Base-by-base conservation (phyloP, 2,888 invertebrate genomes). In the Sphaerophoria taeniata region DNA sequence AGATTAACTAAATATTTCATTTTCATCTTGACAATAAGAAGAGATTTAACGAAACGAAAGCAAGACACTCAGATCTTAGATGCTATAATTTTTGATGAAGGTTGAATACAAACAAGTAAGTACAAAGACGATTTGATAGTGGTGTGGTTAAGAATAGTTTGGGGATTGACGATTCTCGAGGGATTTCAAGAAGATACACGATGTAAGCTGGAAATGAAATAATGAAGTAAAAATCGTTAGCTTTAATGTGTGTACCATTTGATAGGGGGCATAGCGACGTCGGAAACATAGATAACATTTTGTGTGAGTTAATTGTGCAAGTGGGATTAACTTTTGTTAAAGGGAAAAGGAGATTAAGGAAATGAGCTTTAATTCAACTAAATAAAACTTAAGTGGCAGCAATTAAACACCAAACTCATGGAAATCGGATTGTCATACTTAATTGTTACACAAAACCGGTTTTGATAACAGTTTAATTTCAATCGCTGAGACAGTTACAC, bases 1-100 rank as follows among this genome's bases (percentile, higher is more conserved):
- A 67, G 67, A 67, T 67, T 67, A 67, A 31, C 67, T 53, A 14
- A 67, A 67, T 67, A 67, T 67, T 67, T 67, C 51, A 67, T 67
- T 67, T 49, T 45, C 49, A 43, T 24, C 67, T 39, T 53, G 51
- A 67, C 67, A 67, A 67, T 67, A 39, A n/a, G 24, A 67, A 53
- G n/a, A 67, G 67, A 67, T 67, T 67, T 43, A 31, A 39, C 33
- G 3, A 31, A 53, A 39, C n/a, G 67, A 67, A 12, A 67, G 34
- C 16, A 49, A 34, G 34, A 47, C 43, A 55, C 11, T 34, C 36
- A 16, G 11, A 33, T 33, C 12, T 12, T 6, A 58, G 56, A 58
- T 60, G 43, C 9, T 9, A 43, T 43, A 43, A 11, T 58, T 47
- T 47, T 49, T 49, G 49, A 65, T 34, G 2, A 16, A 34, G 49